These are phyloP conservation scores for Nixonia krombeini DNA, from an alignment of 1,140 invertebrate species.

Conservation along the genomic window DNA sequence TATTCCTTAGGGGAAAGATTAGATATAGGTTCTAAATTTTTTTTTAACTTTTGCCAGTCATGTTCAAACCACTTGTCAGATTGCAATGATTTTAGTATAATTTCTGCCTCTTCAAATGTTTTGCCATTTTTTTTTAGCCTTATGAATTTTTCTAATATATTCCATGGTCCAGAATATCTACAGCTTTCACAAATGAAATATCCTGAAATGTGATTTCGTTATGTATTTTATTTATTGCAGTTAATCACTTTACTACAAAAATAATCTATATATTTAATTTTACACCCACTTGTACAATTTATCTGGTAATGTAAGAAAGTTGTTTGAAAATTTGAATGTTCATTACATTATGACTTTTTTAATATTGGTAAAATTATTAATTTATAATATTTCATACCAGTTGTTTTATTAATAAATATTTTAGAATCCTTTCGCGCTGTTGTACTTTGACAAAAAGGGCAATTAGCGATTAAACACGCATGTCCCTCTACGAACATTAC, in stretches of 20 bases:
- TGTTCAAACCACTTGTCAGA: conserved; percentile 15
- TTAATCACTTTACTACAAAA: background rate
- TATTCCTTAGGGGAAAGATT: conserved; percentile 14
- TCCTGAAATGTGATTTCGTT: conserved; percentile 19
- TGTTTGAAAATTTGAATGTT: background rate
- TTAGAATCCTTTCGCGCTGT: conserved; percentile 21
- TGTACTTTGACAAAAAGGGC: conserved; percentile 33
- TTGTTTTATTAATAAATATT: conserved; percentile 39
- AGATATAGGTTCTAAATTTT: conserved; percentile 4
- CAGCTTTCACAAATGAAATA: conserved; percentile 27
- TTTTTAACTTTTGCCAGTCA: conserved; percentile 34
- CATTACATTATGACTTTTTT: background rate
- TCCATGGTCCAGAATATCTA: conserved; percentile 27
- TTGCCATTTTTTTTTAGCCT: conserved; percentile 19
- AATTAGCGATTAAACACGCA: conserved; percentile 27
- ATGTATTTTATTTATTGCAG: too few relatives aligned
- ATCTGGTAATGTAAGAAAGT: too few relatives aligned
- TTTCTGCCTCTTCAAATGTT: conserved; percentile 17
- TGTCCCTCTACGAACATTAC: conserved; percentile 27
- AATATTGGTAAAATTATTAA: conserved; percentile 2
- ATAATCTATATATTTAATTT: background rate
- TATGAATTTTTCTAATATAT: conserved; percentile 19
- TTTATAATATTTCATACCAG: conserved; percentile 18
- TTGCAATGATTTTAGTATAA: conserved; percentile 17
- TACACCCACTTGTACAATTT: background rate